phyloP scores from a whole-genome alignment of 2,797 vertebrate genomes.

The Cottoperca gobio region DNA sequence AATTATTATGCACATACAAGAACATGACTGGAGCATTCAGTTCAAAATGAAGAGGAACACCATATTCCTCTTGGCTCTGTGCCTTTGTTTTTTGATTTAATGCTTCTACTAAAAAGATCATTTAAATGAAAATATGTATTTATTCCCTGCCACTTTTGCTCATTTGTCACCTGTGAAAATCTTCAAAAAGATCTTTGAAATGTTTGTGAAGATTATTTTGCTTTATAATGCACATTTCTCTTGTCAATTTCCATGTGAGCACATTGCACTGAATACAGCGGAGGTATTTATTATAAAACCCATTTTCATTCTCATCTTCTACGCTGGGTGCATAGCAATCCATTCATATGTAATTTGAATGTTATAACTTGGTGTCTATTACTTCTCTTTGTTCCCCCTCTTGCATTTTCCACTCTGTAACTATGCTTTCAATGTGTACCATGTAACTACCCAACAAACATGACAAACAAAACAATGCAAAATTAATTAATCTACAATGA shows the following conservation, averaged over 20 bases:
- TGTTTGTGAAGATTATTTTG: too few relatives aligned
- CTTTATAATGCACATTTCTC: too few relatives aligned
- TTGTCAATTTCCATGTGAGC: not conserved
- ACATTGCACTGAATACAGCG: not conserved
- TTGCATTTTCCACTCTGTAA: not conserved
- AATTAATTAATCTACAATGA: conserved; percentile 27
- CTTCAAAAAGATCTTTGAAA: not conserved
- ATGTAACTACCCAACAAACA: conserved; percentile 10
- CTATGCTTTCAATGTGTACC: not conserved
- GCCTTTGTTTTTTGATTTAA: too few relatives aligned
- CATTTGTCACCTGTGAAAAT: too few relatives aligned
- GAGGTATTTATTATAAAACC: not conserved
- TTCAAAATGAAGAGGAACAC: too few relatives aligned
- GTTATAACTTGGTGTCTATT: not conserved
- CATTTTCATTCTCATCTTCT: not conserved
- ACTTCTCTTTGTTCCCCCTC: not conserved
- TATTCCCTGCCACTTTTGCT: not conserved
- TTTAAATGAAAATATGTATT: not conserved
- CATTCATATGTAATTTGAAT: not conserved
- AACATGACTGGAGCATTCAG: too few relatives aligned
- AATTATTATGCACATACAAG: too few relatives aligned
- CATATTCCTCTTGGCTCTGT: too few relatives aligned
- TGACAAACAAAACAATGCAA: conserved; percentile 20
- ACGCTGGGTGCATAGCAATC: not conserved
- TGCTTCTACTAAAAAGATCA: too few relatives aligned